These are phyloP conservation scores for Spialia ferax DNA, from an alignment of 2,888 invertebrate genomes.

Conservation along the genomic window DNA sequence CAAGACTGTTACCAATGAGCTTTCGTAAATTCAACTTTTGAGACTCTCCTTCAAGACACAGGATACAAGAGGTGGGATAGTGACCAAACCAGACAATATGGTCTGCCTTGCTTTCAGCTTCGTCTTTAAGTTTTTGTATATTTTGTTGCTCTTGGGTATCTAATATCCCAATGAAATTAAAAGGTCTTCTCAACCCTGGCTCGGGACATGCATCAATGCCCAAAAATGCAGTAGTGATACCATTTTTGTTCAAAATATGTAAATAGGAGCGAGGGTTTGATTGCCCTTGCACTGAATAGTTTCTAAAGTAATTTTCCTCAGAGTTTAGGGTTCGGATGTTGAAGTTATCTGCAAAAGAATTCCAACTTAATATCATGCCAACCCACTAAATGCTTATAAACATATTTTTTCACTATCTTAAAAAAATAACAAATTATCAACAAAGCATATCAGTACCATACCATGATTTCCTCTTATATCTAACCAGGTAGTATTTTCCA, in stretches of 20 bases:
- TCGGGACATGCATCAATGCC: conserved; percentile 95
- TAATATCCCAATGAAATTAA: conserved; percentile 95
- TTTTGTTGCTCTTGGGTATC: conserved; percentile 85
- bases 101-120: conserved; percentile 79
- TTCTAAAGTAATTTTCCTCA: conserved; percentile 91
- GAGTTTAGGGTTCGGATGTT: conserved; percentile 91
- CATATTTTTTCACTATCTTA: no score
- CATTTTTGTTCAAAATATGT: conserved; percentile 84
- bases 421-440: neutral
- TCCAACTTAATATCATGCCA: no score
- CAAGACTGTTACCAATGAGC: conserved; percentile 86
- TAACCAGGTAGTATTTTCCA: conserved; percentile 92
- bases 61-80: conserved; percentile 96
- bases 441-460: conserved; percentile 63
- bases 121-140: conserved; percentile 85
- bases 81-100: conserved; percentile 92
- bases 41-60: conserved; percentile 84
- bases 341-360: conserved; percentile 93
- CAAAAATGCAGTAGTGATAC: conserved; percentile 92
- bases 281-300: conserved; percentile 93
- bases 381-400: no score
- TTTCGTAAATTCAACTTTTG: conserved; percentile 82
- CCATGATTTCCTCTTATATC: conserved; percentile 98
- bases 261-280: conserved; percentile 91
- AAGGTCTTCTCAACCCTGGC: conserved; percentile 95